Evolutionary conservation across 2,797 vertebrate species (phyloP).

Genomic region (Falco cherrug): DNA sequence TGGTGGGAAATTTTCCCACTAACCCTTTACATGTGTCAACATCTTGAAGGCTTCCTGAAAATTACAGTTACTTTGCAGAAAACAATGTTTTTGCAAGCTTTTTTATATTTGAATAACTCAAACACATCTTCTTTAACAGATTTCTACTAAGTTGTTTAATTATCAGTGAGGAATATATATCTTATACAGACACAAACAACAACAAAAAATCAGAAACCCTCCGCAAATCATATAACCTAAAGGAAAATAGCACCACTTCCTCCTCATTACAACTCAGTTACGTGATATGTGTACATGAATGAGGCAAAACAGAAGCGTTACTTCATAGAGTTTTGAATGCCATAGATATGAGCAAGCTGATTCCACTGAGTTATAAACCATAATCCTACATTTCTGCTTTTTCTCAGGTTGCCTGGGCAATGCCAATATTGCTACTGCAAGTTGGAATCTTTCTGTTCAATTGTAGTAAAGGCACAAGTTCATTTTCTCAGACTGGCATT

Average conservation of each 20-base stretch:
- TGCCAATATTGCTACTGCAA: not conserved
- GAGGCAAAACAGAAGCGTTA: not conserved
- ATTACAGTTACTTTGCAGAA: not conserved
- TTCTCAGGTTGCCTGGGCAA: not conserved
- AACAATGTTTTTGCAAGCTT: not conserved
- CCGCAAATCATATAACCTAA: not conserved
- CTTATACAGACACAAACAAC: not conserved
- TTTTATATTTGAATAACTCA: not conserved
- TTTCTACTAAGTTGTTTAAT: not conserved
- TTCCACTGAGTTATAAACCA: not conserved
- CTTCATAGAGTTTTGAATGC: not conserved
- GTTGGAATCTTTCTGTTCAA: not conserved
- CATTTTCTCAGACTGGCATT: not conserved
- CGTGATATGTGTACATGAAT: not conserved
- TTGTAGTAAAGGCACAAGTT: not conserved
- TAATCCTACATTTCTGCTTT: not conserved
- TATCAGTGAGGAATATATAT: not conserved
- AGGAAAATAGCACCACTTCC: not conserved
- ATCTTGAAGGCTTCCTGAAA: constrained; percentile 2
- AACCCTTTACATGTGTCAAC: not conserved
- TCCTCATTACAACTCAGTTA: not conserved
- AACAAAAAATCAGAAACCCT: not conserved
- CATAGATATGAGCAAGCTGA: not conserved
- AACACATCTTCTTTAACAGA: not conserved
- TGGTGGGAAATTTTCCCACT: not conserved